These are phyloP conservation scores for Erebia aethiops DNA, from an alignment of 2,888 invertebrate species.

Conservation along the genomic window DNA sequence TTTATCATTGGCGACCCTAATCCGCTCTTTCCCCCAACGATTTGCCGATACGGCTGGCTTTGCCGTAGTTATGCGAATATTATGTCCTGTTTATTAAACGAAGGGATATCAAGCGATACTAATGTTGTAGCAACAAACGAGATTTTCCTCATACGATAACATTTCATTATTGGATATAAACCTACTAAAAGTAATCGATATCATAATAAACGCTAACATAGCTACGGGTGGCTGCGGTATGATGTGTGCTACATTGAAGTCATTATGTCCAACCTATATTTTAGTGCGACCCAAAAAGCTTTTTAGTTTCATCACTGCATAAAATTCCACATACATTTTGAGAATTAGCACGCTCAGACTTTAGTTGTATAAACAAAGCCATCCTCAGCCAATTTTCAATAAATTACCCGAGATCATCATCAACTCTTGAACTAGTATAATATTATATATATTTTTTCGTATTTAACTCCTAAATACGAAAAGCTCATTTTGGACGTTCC, in stretches of 20 bases:
- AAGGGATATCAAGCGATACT: slow-evolving; percentile 2
- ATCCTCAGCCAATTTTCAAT: neutral
- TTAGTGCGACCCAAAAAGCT: slow-evolving; percentile 17
- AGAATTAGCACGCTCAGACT: slow-evolving; percentile 9
- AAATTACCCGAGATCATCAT: neutral
- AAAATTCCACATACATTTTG: slow-evolving; percentile 5
- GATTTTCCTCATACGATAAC: slow-evolving; percentile 4
- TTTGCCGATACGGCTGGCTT: neutral
- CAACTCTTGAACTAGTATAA: neutral
- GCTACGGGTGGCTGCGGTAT: slow-evolving; percentile 1
- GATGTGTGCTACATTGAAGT: slow-evolving; percentile 12
- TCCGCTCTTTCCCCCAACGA: neutral
- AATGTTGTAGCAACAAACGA: neutral
- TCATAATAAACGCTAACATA: slow-evolving; percentile 9
- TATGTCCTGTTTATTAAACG: neutral
- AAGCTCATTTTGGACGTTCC: neutral
- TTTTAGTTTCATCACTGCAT: slow-evolving; percentile 14
- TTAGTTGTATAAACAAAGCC: neutral
- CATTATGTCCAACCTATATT: slow-evolving; percentile 18
- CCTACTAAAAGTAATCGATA: slow-evolving; percentile 11
- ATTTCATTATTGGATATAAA: slow-evolving; percentile 14
- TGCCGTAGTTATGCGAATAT: neutral
- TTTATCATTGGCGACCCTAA: neutral
- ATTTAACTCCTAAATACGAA: neutral
- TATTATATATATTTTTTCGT: neutral